Conservation (phyloP, 1,140 invertebrate genomes). For the Drosophila nannoptera region DNA sequence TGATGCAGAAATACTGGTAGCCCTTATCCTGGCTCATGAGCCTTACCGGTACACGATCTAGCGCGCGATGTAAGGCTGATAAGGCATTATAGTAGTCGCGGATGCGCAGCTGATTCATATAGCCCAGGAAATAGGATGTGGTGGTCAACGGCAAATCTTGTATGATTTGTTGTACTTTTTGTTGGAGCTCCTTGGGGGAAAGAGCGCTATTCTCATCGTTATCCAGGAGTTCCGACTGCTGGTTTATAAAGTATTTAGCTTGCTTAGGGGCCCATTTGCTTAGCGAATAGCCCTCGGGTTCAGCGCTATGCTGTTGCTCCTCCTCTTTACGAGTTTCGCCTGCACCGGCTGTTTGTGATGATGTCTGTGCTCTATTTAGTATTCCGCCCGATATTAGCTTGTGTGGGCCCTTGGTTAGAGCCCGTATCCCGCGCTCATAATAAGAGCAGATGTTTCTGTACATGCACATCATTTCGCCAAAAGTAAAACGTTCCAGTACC, state of each 20-base stretch:
- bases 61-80: slow-evolving; percentile 90
- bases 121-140: slow-evolving; percentile 94
- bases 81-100: slow-evolving; percentile 92
- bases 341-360: slow-evolving; percentile 10
- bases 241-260: slow-evolving; percentile 91
- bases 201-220: slow-evolving; percentile 89
- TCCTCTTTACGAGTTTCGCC: not conserved
- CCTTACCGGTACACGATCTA: slow-evolving; percentile 85
- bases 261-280: slow-evolving; percentile 90
- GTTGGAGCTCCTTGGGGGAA: slow-evolving; percentile 87
- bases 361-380: slow-evolving; percentile 38
- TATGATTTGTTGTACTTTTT: slow-evolving; percentile 87
- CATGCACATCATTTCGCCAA: slow-evolving; percentile 87
- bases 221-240: slow-evolving; percentile 89
- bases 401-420: slow-evolving; percentile 48
- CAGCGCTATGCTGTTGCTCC: slow-evolving; percentile 12
- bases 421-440: slow-evolving; percentile 79
- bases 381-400: slow-evolving; percentile 54
- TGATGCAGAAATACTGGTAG: slow-evolving; percentile 92
- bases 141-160: slow-evolving; percentile 89
- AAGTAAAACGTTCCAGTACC: slow-evolving; percentile 89
- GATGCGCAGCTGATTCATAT: slow-evolving; percentile 91
- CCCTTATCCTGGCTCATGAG: slow-evolving; percentile 81
- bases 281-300: slow-evolving; percentile 55
- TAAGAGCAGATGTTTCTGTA: slow-evolving; percentile 84